Conservation (phyloP, 2,797 vertebrate genomes). For the Rhabdomys pumilio region DNA sequence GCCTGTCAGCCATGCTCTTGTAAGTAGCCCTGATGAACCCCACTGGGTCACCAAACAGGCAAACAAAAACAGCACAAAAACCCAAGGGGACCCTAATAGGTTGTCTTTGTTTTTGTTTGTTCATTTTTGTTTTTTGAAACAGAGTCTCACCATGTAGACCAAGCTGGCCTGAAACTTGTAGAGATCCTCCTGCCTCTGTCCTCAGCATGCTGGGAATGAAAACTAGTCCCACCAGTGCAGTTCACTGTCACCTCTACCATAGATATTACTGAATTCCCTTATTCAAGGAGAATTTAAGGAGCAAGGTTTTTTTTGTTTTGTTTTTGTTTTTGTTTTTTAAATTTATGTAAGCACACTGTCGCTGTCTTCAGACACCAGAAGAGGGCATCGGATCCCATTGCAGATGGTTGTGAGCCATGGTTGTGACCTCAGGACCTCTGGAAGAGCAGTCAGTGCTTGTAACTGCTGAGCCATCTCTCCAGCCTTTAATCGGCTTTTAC, state of each 20-base stretch:
- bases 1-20: background rate
- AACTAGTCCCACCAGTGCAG: background rate
- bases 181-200: background rate
- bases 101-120: background rate
- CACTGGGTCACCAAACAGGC: background rate
- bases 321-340: no score
- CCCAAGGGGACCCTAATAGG: background rate
- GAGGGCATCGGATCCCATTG: background rate
- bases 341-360: background rate
- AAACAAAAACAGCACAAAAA: background rate
- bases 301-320: no score
- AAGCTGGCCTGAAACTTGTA: background rate
- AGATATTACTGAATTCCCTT: conserved; percentile 89
- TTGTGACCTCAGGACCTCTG: background rate
- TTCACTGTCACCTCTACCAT: conserved; percentile 97
- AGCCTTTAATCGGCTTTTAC: background rate
- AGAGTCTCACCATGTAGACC: background rate
- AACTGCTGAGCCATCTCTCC: background rate
- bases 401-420: background rate
- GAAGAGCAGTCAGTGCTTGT: background rate
- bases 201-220: background rate
- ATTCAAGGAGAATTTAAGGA: background rate
- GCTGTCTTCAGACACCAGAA: background rate
- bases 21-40: background rate
- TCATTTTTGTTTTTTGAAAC: background rate